These are phyloP conservation scores for Lochmaea capreae DNA, from an alignment of 2,888 invertebrate genomes.

Conservation along the genomic window DNA sequence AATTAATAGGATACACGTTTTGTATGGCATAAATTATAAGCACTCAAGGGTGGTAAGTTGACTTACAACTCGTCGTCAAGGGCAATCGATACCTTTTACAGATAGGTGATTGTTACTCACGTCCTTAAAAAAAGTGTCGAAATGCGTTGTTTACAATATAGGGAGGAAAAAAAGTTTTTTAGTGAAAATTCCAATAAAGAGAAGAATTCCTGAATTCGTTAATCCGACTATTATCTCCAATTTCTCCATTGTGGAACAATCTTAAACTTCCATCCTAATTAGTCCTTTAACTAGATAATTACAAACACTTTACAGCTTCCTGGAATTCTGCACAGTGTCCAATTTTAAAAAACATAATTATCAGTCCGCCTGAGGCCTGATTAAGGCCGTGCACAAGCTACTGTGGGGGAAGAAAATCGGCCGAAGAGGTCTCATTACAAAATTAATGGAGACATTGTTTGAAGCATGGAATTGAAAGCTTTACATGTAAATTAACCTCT, in stretches of 20 bases:
- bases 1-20: too few species aligned
- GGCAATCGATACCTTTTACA: too few species aligned
- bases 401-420: slow-evolving; percentile 42
- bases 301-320: slow-evolving; percentile 29
- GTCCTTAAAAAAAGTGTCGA: too few species aligned
- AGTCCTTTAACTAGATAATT: slow-evolving; percentile 29
- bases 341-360: slow-evolving; percentile 47
- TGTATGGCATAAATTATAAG: too few species aligned
- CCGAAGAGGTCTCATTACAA: slow-evolving; percentile 60
- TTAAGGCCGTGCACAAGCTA: slow-evolving; percentile 50
- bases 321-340: slow-evolving; percentile 39
- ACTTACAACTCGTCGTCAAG: too few species aligned
- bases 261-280: slow-evolving; percentile 30
- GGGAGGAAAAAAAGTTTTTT: too few species aligned
- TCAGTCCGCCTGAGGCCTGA: slow-evolving; percentile 56
- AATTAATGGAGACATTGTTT: slow-evolving; percentile 66
- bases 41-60: too few species aligned
- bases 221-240: background rate
- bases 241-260: background rate
- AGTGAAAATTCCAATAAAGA: too few species aligned
- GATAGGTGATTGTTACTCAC: too few species aligned
- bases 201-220: background rate
- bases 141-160: too few species aligned
- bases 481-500: slow-evolving; percentile 66
- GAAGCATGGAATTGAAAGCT: slow-evolving; percentile 61